A percentile compares a stretch with the other conserved stretches of the same genome.
Evolutionary conservation across 2,113 vertebrate species (phyloP).

Genomic region (Brachyhypopomus occidentalis): DNA sequence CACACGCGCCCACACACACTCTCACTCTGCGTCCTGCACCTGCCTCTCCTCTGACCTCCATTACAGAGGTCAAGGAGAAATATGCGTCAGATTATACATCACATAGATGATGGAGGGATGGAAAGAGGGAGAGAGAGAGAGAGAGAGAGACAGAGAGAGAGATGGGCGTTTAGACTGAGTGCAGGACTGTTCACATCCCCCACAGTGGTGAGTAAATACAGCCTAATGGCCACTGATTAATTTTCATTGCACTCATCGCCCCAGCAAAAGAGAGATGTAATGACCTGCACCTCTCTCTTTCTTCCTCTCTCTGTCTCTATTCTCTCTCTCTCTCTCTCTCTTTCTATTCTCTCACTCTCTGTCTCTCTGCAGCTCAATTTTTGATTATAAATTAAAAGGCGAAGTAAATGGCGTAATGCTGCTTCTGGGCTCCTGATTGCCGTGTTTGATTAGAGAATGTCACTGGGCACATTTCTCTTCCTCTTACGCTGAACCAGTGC

Average conservation of each 20-base stretch:
- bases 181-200: conserved; percentile 67
- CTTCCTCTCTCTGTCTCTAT: conserved; percentile 46
- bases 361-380: conserved; percentile 85
- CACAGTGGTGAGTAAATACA: conserved; percentile 78
- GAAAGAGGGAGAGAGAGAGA: conserved; percentile 21
- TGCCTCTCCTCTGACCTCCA: conserved; percentile 52
- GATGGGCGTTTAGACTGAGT: conserved; percentile 51
- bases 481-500: conserved; percentile 61
- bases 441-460: conserved; percentile 83
- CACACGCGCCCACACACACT: neutral
- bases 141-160: conserved; percentile 17
- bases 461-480: conserved; percentile 72
- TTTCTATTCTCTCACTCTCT: conserved; percentile 63
- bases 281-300: conserved; percentile 76
- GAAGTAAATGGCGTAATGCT: conserved; percentile 92
- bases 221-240: conserved; percentile 99
- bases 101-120: conserved; percentile 38
- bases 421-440: conserved; percentile 90
- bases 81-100: conserved; percentile 51
- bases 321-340: conserved; percentile 58
- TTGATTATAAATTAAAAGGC: conserved; percentile 98
- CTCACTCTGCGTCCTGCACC: conserved; percentile 24
- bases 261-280: conserved; percentile 92
- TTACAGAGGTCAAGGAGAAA: conserved; percentile 57
- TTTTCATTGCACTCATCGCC: conserved; percentile 98